Percentiles rank a stretch among this genome's conserved stretches.
Evolutionary conservation across 2,797 vertebrate genomes (phyloP).

Genomic region (Argyrosomus regius): DNA sequence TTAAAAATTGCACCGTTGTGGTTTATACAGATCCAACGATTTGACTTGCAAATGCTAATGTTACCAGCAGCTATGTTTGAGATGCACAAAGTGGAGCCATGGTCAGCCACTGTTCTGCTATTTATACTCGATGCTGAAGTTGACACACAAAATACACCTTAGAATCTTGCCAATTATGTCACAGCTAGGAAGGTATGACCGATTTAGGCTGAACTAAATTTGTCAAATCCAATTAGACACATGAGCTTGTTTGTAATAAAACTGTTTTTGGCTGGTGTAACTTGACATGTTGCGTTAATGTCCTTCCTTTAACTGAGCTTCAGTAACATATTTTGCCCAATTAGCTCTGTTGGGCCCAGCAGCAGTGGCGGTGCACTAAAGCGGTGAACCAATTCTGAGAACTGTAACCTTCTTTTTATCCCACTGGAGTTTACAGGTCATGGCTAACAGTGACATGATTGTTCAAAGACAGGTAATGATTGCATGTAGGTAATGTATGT

Average conservation of each 20-base stretch:
- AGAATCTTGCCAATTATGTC: background rate
- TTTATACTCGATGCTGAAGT: background rate
- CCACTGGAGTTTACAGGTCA: background rate
- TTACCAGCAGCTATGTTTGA: background rate
- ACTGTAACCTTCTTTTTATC: background rate
- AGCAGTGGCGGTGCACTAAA: background rate
- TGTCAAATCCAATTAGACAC: background rate
- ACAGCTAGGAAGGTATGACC: background rate
- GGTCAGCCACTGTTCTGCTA: background rate
- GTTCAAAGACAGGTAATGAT: background rate
- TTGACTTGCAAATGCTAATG: background rate
- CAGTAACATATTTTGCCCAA: background rate
- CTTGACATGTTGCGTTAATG: background rate
- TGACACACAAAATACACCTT: background rate
- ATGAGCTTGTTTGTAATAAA: background rate
- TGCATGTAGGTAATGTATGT: background rate
- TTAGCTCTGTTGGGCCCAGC: background rate
- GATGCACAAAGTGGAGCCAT: background rate
- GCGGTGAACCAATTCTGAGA: background rate
- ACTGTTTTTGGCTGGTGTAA: background rate
- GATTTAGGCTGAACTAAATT: background rate
- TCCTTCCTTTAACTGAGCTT: background rate
- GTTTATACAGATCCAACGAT: background rate
- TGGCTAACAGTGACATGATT: background rate
- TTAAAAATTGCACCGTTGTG: background rate